A percentile compares a stretch with the other conserved stretches of the same genome.
Evolutionary conservation across 92 coral and sea anemone species (phyloP).

Genomic region (Porites divaricata): DNA sequence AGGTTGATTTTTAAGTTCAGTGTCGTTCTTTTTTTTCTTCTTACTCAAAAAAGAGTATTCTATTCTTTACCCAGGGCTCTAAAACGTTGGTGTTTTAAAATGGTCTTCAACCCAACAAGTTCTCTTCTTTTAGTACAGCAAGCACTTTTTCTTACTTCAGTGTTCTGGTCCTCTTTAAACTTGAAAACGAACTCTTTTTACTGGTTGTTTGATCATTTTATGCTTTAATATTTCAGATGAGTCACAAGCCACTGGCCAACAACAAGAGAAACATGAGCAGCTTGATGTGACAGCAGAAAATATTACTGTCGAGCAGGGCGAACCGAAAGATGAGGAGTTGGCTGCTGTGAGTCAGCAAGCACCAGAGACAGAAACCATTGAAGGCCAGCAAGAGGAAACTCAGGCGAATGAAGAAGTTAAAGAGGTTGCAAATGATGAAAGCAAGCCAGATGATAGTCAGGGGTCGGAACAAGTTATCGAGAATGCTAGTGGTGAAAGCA

Average conservation of each 20-base stretch:
- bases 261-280: not conserved
- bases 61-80: too few species aligned
- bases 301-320: constrained; percentile 6
- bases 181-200: too few species aligned
- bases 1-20: too few species aligned
- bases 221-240: not conserved
- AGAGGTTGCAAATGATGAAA: constrained; percentile 1
- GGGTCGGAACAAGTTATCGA: not conserved
- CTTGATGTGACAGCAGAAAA: constrained; percentile 15
- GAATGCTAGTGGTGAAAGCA: not conserved
- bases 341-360: constrained; percentile 41
- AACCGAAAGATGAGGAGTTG: constrained; percentile 21
- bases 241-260: not conserved
- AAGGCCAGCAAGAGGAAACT: constrained; percentile 40
- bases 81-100: too few species aligned
- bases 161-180: not conserved
- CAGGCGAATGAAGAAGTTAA: constrained; percentile 13
- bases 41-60: too few species aligned
- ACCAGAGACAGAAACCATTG: constrained; percentile 33
- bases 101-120: too few species aligned
- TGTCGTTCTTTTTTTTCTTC: too few species aligned
- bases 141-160: too few species aligned
- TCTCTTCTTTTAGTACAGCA: too few species aligned
- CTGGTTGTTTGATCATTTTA: not conserved
- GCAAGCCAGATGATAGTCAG: not conserved